These are phyloP conservation scores for Drosophila quinaria DNA, from an alignment of 2,888 invertebrate genomes.

Conservation along the genomic window DNA sequence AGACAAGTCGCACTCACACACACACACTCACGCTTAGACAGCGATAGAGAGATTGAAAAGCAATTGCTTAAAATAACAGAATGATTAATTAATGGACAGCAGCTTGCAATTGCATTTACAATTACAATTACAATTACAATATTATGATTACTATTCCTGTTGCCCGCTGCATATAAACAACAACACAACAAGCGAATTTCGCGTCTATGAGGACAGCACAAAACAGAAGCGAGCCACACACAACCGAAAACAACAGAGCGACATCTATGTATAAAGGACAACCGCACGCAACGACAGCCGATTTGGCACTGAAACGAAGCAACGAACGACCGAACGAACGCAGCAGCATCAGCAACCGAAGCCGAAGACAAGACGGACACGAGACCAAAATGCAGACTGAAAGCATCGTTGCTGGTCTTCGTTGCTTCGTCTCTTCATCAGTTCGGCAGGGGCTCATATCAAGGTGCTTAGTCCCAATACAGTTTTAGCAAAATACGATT, in stretches of 20 bases:
- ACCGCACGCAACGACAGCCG: constrained; percentile 62
- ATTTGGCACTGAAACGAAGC: constrained; percentile 69
- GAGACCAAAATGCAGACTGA: constrained; percentile 48
- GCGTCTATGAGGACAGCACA: constrained; percentile 19
- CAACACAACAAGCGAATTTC: constrained; percentile 53
- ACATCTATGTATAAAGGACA: constrained; percentile 8
- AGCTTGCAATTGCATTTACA: constrained; percentile 36
- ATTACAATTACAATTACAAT: constrained; percentile 50
- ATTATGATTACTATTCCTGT: constrained; percentile 52
- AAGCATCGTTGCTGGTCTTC: constrained; percentile 33
- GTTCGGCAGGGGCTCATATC: constrained; percentile 35
- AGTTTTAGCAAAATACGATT: constrained; percentile 51
- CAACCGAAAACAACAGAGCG: constrained; percentile 4
- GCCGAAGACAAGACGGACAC: constrained; percentile 19
- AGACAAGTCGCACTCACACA: constrained; percentile 19
- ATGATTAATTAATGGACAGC: constrained; percentile 38
- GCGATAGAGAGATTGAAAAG: constrained; percentile 10
- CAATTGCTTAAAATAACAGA: constrained; percentile 52
- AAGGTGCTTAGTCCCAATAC: constrained; percentile 45
- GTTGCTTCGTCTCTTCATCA: constrained; percentile 12
- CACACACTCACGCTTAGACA: constrained; percentile 20
- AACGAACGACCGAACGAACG: constrained; percentile 11
- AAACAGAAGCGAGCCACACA: constrained; percentile 15
- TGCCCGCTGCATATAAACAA: constrained; percentile 41
- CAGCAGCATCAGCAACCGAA: constrained; percentile 8